phyloP scores from a whole-genome alignment of 2,797 vertebrate genomes.

The Champsocephalus gunnari region DNA sequence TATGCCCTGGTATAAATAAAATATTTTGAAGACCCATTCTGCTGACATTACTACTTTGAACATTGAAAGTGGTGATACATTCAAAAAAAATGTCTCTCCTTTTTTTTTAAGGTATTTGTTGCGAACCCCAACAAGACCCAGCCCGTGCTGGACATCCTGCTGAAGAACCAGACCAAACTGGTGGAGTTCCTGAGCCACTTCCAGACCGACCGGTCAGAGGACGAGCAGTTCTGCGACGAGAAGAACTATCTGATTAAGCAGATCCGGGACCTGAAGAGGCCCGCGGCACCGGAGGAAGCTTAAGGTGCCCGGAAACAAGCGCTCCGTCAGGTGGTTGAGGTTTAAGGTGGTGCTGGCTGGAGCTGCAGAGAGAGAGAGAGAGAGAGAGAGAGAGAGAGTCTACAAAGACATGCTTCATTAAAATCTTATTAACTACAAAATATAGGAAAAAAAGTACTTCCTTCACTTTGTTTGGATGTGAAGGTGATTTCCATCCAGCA shows the following conservation, averaged over 20 bases:
- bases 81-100: not conserved
- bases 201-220: conserved; percentile 87
- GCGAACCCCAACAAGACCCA: conserved; percentile 89
- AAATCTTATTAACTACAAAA: conserved; percentile 68
- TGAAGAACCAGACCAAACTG: conserved; percentile 89
- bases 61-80: not conserved
- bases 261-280: conserved; percentile 88
- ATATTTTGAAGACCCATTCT: too few species aligned
- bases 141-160: conserved; percentile 88
- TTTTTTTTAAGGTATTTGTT: conserved; percentile 83
- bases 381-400: conserved; percentile 29
- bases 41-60: not conserved
- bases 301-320: conserved; percentile 32
- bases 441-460: conserved; percentile 68
- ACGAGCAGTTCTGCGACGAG: conserved; percentile 90
- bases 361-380: conserved; percentile 47
- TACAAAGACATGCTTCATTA: conserved; percentile 61
- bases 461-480: conserved; percentile 61
- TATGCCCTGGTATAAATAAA: too few species aligned
- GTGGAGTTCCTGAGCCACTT: conserved; percentile 88
- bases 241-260: conserved; percentile 90
- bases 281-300: conserved; percentile 79
- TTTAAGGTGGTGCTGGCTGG: conserved; percentile 48
- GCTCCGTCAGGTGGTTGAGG: conserved; percentile 54
- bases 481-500: conserved; percentile 65